A percentile compares a stretch with the other conserved stretches of the same genome.
These are phyloP conservation scores for Leptinotarsa defecta DNA, from an alignment of 1,140 invertebrate genomes.

Conservation along the genomic window DNA sequence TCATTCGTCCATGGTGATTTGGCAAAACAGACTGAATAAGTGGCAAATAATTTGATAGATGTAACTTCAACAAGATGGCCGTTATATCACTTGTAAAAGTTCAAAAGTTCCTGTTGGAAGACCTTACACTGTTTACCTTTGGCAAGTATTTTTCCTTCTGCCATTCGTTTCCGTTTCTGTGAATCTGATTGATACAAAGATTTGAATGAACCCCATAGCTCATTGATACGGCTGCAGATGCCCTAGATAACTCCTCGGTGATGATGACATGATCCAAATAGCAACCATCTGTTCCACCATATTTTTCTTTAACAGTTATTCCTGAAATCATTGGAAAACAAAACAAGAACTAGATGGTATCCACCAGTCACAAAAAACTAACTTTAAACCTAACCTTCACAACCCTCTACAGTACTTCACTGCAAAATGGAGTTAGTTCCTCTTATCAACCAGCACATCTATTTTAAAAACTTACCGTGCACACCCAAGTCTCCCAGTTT, in stretches of 20 bases:
- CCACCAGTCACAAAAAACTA: no score
- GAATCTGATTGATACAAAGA: slow-evolving; percentile 96
- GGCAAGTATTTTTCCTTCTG: slow-evolving; percentile 94
- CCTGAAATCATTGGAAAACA: slow-evolving; percentile 56
- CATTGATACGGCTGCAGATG: slow-evolving; percentile 79
- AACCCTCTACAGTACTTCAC: no score
- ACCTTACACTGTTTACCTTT: slow-evolving; percentile 65
- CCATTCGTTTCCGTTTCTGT: slow-evolving; percentile 87
- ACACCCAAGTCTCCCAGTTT: slow-evolving; percentile 91
- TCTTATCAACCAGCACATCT: no score
- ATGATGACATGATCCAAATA: slow-evolving; percentile 94
- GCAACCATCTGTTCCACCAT: slow-evolving; percentile 87
- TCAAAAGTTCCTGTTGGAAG: no score
- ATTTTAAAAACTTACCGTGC: not conserved
- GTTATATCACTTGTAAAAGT: no score
- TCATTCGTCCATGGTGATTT: no score
- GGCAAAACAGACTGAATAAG: no score
- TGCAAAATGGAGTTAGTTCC: no score
- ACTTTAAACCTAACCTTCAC: no score
- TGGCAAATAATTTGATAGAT: no score
- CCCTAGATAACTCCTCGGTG: slow-evolving; percentile 94
- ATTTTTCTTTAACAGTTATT: slow-evolving; percentile 85
- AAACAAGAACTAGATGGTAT: no score
- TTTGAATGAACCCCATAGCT: slow-evolving; percentile 99
- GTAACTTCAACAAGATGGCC: no score